Evolutionary conservation across 2,113 vertebrate species (phyloP).

Genomic region (Dascyllus trimaculatus): DNA sequence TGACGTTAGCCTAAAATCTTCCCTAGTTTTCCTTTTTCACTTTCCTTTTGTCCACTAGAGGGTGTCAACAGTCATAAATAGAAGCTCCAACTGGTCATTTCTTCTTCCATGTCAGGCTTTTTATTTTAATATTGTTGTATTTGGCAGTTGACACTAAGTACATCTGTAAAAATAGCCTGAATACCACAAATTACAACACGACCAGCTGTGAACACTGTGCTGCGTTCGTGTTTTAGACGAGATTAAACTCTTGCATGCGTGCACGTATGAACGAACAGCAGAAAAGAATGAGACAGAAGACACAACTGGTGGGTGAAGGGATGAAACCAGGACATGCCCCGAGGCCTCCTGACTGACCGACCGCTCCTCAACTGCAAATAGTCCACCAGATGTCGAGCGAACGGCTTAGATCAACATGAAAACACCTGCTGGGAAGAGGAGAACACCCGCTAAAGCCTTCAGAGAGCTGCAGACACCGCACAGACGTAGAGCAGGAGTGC

Average conservation of each 20-base stretch:
- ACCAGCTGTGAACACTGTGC: too few species aligned
- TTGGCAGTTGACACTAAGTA: not conserved
- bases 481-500: slow-evolving; percentile 12
- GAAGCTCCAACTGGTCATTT: not conserved
- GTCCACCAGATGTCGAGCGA: slow-evolving; percentile 35
- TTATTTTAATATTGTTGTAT: not conserved
- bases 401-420: slow-evolving; percentile 33
- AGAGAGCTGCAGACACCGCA: slow-evolving; percentile 3
- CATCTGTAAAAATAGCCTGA: not conserved
- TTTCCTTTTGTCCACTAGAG: slow-evolving; percentile 37
- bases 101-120: not conserved
- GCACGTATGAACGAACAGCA: too few species aligned
- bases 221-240: too few species aligned
- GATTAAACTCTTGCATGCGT: too few species aligned
- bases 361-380: slow-evolving; percentile 20
- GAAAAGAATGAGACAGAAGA: not conserved
- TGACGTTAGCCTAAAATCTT: too few species aligned
- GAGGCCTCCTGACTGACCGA: not conserved
- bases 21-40: not conserved
- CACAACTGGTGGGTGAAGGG: not conserved
- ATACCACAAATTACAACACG: not conserved
- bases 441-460: slow-evolving; percentile 1
- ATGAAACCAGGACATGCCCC: not conserved
- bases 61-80: not conserved
- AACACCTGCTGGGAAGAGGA: slow-evolving; percentile 2